Evolutionary conservation across 2,888 invertebrate genomes (phyloP), one percentile per base, ranked within the genome.

Genomic region (Lycophotia porphyrea): DNA sequence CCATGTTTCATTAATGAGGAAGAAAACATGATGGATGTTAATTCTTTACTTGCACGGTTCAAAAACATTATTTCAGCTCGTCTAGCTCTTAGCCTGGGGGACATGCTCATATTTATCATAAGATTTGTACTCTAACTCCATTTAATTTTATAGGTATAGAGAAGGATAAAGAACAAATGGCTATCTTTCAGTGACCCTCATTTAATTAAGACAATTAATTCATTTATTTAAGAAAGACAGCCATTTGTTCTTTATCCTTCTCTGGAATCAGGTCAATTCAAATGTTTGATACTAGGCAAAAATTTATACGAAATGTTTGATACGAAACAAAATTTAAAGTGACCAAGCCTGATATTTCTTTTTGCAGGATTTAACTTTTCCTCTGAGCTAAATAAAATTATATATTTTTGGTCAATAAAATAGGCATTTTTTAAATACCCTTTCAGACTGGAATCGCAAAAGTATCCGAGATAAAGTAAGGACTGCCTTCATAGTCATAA

Each of bases 341-440:
- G 5, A 24, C 24, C 58, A 31, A 58, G 31, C 36, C 31, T 21
- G 21, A 58, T 21, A 4, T 31, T 31, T 31, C 9, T 31, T 18
- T 18, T 58, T 0, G 0, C 34, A n/a, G 21, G 3, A 24, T 18
- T n/a, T n/a, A n/a, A n/a, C n/a, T n/a, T 11, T 11, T 2, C 3
- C 0, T 24, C 11, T 3, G 21, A 60, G 0, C 21, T 27, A 52
- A 13, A 21, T 18, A 34, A 24, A 39, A 21, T 1, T 0, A 1
- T 11, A n/a, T n/a, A n/a, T 2, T 24, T 27, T 77, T 31, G 5
- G 13, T 13, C 13, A 27, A 5, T 3, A 36, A 13, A 36, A 34
- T 9, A 3, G 18, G 3, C 18, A 8, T 44, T 8, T 27, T 31
- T n/a, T 0, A 24, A 49, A 74, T 1, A 7, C 27, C 8, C 11